Evolutionary conservation across 2,888 invertebrate genomes (phyloP).

Genomic region (Tenodera sinensis): DNA sequence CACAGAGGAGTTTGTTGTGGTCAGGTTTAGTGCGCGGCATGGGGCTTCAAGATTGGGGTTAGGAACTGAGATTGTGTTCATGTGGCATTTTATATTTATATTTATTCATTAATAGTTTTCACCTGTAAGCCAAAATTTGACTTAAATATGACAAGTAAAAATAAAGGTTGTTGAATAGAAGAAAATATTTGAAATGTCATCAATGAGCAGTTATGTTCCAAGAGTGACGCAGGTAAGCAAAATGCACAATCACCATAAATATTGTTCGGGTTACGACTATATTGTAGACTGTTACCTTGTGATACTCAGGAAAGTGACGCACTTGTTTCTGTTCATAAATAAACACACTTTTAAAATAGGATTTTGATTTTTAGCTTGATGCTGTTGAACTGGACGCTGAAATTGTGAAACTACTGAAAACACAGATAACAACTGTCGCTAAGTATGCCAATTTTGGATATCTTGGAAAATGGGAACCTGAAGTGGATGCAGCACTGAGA

Average conservation of each 20-base stretch:
- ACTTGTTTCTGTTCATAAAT: too few relatives aligned
- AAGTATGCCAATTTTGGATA: constrained; percentile 64
- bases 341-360: neutral
- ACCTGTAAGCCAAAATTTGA: neutral
- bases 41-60: too few relatives aligned
- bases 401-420: constrained; percentile 66
- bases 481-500: constrained; percentile 65
- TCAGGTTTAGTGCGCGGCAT: too few relatives aligned
- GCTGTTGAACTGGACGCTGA: constrained; percentile 77
- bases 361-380: constrained; percentile 57
- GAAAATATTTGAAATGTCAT: neutral
- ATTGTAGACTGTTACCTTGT: too few relatives aligned
- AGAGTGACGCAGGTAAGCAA: constrained; percentile 47
- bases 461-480: constrained; percentile 54
- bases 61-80: too few relatives aligned
- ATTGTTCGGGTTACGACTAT: too few relatives aligned
- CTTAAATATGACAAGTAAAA: neutral
- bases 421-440: constrained; percentile 59
- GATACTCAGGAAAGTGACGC: too few relatives aligned
- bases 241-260: too few relatives aligned
- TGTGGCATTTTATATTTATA: neutral
- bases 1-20: too few relatives aligned
- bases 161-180: neutral
- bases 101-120: neutral
- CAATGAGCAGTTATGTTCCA: constrained; percentile 38